Evolutionary conservation across 2,888 invertebrate genomes (phyloP), one percentile per base, ranked within the genome.

Genomic region (Crematogaster levior): DNA sequence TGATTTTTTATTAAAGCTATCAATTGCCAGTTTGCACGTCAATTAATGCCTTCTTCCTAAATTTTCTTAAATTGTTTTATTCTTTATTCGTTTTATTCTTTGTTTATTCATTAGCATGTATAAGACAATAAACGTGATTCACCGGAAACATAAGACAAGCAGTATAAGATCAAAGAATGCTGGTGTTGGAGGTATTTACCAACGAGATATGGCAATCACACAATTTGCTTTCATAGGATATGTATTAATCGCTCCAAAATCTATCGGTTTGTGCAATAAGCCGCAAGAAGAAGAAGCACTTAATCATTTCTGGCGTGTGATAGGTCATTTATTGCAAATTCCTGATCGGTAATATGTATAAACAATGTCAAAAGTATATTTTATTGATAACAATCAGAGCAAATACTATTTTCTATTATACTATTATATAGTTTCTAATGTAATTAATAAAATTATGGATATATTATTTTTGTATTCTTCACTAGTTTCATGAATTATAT

Each of bases 221-320:
- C 97, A 97, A 94, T 97, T 97, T 92, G 98, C 97, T 1, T 98
- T 98, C 92, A 95, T 98, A 91, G 98, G 98, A 0, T 96, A 96
- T 86, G 94, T 96, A 0, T 92, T 97, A 0, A 91, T 97, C 5
- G 95, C 95, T 24, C 95, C 96, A 0, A 95, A 96, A 68, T 93
- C 95, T 70, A 95, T 97, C 66, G 97, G 97, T 0, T 94, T 98
- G 4, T 85, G 82, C 0, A 95, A 96, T 87, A 94, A 95, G 1
- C 95, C 95, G 2, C 94, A 95, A 0, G 96, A 95, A 37, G 96
- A 97, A 91, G 96, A 97, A 83, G 97, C 96, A 0, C 97, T 97
- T 82, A 95, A 97, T 46, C 97, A 98, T 93, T 96, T 97, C 91
- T 98, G 98, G 98, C 96, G 97, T 85, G 97, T 97, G 1, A 95